Conservation (phyloP, 2,113 vertebrate genomes). For the Fukomys damarensis region DNA sequence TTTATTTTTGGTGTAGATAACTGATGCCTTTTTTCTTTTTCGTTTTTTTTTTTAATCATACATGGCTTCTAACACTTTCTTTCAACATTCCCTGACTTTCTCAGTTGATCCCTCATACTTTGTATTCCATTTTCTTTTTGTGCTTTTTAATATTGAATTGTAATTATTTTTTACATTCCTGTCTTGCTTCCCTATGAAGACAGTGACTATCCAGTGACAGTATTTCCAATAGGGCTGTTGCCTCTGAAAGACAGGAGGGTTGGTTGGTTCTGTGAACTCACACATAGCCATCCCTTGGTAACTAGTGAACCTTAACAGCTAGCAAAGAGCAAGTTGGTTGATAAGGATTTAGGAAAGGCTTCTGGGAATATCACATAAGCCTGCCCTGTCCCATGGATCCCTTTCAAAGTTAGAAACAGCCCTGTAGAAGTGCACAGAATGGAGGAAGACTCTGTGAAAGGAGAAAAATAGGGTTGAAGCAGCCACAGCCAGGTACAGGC, state of each 20-base stretch:
- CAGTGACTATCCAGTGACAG: fast-evolving
- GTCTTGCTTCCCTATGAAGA: not conserved
- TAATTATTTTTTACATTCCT: not conserved
- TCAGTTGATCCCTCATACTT: not conserved
- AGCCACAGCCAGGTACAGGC: not conserved
- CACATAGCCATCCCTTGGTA: not conserved
- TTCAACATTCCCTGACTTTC: not conserved
- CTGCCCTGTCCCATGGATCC: not conserved
- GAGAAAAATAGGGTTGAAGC: not conserved
- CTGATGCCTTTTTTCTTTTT: not conserved
- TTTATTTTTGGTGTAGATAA: not conserved
- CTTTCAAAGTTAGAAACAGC: not conserved
- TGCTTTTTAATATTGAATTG: not conserved
- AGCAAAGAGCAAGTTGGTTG: not conserved
- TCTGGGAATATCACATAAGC: not conserved
- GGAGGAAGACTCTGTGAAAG: not conserved
- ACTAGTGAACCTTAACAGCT: not conserved
- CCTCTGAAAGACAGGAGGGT: not conserved
- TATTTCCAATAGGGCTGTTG: not conserved
- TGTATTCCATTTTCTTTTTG: not conserved
- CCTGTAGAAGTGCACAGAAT: not conserved
- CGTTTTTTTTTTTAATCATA: not conserved
- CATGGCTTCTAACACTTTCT: not conserved
- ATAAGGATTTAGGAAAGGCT: not conserved
- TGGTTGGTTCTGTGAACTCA: not conserved